These are phyloP conservation scores for Clarias fuscus DNA, from an alignment of 2,797 vertebrate genomes.

Conservation along the genomic window DNA sequence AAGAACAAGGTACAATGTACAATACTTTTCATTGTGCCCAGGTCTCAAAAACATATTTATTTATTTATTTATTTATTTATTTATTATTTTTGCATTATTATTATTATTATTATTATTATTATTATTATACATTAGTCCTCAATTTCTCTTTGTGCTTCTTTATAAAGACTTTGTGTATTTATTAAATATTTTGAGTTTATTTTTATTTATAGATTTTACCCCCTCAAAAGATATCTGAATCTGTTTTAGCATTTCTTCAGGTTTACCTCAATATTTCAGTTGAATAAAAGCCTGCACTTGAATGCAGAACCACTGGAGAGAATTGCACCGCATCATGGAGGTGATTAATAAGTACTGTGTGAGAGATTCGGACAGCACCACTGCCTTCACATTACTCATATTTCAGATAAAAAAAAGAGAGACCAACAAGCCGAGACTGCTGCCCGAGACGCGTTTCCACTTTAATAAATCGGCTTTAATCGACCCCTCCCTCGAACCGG, in stretches of 20 bases:
- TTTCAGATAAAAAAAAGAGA: neutral
- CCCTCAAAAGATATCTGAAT: neutral
- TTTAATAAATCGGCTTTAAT: neutral
- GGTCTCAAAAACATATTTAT: neutral
- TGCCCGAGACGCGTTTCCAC: neutral
- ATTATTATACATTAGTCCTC: neutral
- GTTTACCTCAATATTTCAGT: neutral
- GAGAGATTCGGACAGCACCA: neutral
- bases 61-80: neutral
- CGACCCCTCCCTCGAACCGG: constrained; percentile 12
- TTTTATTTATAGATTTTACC: neutral
- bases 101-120: neutral
- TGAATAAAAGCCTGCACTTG: neutral
- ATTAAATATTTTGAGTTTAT: neutral
- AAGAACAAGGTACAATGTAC: neutral
- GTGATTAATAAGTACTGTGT: neutral
- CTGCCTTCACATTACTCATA: neutral
- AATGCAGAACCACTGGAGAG: neutral
- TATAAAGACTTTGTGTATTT: neutral
- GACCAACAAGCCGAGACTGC: neutral
- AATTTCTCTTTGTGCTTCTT: neutral
- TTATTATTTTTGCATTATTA: neutral
- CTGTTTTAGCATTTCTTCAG: neutral
- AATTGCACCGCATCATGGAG: neutral
- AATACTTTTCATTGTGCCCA: too few species aligned